Evolutionary conservation across 1,140 invertebrate species (phyloP).

Genomic region (Drosophila albomicans): DNA sequence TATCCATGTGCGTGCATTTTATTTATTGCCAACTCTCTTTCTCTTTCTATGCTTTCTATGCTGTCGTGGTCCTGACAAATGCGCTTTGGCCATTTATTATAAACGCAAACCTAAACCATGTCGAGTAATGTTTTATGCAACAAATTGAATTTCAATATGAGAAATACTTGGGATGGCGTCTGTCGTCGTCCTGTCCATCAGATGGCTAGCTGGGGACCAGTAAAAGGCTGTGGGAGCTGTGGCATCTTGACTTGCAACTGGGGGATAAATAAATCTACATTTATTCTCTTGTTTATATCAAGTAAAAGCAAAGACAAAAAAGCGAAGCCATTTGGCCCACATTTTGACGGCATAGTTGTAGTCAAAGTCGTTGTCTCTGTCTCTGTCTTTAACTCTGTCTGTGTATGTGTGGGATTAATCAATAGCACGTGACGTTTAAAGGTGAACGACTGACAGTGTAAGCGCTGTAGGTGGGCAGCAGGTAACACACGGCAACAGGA

Average conservation of each 20-base stretch:
- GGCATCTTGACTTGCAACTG: constrained; percentile 19
- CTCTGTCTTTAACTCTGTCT: constrained; percentile 10
- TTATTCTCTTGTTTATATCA: constrained; percentile 50
- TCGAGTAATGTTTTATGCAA: constrained; percentile 47
- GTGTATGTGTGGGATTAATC: constrained; percentile 57
- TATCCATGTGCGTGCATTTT: constrained; percentile 64
- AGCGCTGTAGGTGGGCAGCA: not conserved
- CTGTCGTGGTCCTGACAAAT: constrained; percentile 9
- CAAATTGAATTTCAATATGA: constrained; percentile 68
- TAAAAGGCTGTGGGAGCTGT: not conserved
- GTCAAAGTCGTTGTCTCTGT: constrained; percentile 5
- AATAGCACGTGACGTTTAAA: constrained; percentile 78
- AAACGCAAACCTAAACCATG: constrained; percentile 13
- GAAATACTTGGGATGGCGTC: constrained; percentile 26
- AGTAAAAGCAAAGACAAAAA: not conserved
- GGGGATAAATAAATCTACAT: constrained; percentile 71
- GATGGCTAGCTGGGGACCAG: constrained; percentile 32
- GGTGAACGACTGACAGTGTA: constrained; percentile 74
- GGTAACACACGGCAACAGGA: constrained; percentile 1
- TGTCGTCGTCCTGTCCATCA: constrained; percentile 23
- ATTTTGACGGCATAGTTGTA: constrained; percentile 37
- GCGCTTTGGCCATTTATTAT: constrained; percentile 28
- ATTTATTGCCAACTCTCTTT: constrained; percentile 55
- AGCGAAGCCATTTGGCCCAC: constrained; percentile 32
- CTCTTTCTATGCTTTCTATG: not conserved